These are phyloP conservation scores for Keiferia lycopersicella DNA, from an alignment of 2,888 invertebrate genomes.

Conservation along the genomic window DNA sequence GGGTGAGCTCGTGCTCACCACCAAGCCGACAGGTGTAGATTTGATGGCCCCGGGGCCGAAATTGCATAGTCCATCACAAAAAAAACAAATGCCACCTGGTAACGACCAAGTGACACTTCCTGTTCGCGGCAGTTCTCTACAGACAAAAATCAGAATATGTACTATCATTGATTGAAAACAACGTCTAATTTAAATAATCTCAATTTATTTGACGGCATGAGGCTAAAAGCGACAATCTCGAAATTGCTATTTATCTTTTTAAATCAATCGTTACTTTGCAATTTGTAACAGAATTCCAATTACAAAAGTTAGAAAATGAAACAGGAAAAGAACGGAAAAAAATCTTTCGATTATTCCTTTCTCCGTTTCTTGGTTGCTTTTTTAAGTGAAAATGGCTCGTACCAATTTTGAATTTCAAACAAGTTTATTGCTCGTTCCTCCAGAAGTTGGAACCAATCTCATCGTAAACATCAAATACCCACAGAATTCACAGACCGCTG, in stretches of 20 bases:
- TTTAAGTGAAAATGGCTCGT: background rate
- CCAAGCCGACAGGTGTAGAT: no score
- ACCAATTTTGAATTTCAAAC: background rate
- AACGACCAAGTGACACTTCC: no score
- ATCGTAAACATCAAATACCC: background rate
- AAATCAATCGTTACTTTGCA: slow-evolving; percentile 3
- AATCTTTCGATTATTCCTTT: slow-evolving; percentile 9
- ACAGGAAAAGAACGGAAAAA: slow-evolving; percentile 21
- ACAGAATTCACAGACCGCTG: background rate
- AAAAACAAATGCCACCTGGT: no score
- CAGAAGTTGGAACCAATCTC: background rate
- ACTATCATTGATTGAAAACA: no score
- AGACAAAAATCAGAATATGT: no score
- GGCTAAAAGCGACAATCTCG: background rate
- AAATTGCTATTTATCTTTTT: background rate
- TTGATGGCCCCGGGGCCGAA: no score
- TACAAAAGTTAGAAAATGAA: slow-evolving; percentile 15
- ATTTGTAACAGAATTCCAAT: background rate
- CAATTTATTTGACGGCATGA: background rate
- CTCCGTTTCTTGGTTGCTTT: slow-evolving; percentile 1
- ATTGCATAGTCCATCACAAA: no score
- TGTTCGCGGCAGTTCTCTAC: no score
- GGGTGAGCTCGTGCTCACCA: no score
- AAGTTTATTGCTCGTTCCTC: slow-evolving; percentile 4
- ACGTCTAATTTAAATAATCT: no score